These are phyloP conservation scores for Eulemur rubriventer DNA, from an alignment of 2,797 vertebrate genomes.

Conservation along the genomic window DNA sequence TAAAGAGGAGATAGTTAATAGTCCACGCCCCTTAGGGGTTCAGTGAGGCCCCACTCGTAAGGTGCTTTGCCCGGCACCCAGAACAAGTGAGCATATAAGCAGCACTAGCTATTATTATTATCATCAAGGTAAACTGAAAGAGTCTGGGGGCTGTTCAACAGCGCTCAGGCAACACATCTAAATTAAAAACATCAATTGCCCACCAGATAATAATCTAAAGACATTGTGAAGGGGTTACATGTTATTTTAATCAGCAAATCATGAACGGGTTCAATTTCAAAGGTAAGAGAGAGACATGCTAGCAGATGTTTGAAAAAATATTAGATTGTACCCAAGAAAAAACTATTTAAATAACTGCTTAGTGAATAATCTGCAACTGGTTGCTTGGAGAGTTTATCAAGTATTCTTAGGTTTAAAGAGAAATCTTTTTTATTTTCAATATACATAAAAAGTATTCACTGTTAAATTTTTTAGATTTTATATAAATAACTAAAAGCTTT, in stretches of 20 bases:
- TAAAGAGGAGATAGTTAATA: background rate
- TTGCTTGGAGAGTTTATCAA: slow-evolving; percentile 13
- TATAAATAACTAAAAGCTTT: background rate
- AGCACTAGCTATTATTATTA: background rate
- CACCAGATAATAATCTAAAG: slow-evolving; percentile 28
- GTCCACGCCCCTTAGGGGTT: background rate
- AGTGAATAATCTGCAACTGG: background rate
- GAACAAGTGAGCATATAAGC: background rate
- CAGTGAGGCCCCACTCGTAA: background rate
- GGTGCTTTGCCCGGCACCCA: background rate
- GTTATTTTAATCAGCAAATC: slow-evolving; percentile 62
- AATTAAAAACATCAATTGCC: slow-evolving; percentile 63
- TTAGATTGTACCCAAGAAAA: slow-evolving; percentile 6
- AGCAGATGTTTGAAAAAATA: slow-evolving; percentile 49
- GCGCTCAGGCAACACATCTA: slow-evolving; percentile 49
- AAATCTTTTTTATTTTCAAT: slow-evolving; percentile 38
- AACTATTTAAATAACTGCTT: background rate
- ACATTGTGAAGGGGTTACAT: slow-evolving; percentile 19
- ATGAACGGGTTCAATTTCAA: slow-evolving; percentile 43
- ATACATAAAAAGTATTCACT: background rate
- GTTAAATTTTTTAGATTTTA: slow-evolving; percentile 22
- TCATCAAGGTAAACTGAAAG: background rate
- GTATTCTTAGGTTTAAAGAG: background rate
- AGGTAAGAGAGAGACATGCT: slow-evolving; percentile 24
- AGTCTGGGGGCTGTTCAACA: background rate